phyloP scores from a whole-genome alignment of 2,797 vertebrate genomes.

The Fringilla coelebs region DNA sequence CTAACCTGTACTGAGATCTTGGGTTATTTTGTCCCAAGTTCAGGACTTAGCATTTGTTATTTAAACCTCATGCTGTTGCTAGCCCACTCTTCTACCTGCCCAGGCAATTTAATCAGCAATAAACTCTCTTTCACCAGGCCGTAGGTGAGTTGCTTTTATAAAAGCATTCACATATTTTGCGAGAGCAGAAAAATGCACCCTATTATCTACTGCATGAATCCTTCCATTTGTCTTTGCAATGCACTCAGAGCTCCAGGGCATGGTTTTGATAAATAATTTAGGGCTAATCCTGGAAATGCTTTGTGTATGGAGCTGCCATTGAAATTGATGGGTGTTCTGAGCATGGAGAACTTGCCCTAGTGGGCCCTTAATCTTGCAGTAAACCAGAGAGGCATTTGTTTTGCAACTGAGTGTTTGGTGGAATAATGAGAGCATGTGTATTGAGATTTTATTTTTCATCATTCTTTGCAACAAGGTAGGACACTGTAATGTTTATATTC shows the following conservation, averaged over 20 bases:
- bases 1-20: neutral
- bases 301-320: neutral
- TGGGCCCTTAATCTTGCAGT: slow-evolving; percentile 15
- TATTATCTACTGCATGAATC: neutral
- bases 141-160: neutral
- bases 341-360: neutral
- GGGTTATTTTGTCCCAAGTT: neutral
- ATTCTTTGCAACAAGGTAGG: slow-evolving; percentile 5
- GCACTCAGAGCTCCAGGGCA: neutral
- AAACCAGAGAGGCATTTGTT: slow-evolving; percentile 19
- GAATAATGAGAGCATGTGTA: neutral
- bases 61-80: neutral
- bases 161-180: neutral
- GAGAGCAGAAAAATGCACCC: neutral
- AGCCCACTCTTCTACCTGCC: neutral
- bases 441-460: slow-evolving; percentile 26
- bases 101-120: neutral
- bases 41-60: neutral
- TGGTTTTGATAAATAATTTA: slow-evolving; percentile 55
- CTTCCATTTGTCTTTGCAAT: slow-evolving; percentile 12
- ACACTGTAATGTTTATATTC: neutral
- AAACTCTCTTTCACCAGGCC: neutral
- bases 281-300: neutral
- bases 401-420: neutral
- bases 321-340: neutral